Evolutionary conservation across 1,140 invertebrate species (phyloP).

Genomic region (Conopomorpha cramerella): DNA sequence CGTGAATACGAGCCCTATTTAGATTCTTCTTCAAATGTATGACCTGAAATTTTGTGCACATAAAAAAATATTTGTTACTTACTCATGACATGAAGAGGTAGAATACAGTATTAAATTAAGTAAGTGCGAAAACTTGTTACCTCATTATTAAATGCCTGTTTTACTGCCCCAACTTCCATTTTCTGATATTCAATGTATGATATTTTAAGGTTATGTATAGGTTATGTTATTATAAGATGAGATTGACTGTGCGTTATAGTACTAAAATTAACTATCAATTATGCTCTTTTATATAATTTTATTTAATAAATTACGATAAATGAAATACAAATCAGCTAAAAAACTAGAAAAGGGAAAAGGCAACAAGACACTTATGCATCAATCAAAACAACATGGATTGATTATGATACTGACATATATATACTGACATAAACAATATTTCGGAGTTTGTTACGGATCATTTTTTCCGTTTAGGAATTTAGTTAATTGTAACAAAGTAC

Average conservation of each 20-base stretch:
- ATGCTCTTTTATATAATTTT: not conserved
- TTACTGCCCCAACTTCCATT: conserved; percentile 50
- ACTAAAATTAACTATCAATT: conserved; percentile 9
- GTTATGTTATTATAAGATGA: conserved; percentile 1
- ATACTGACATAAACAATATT: too few relatives aligned
- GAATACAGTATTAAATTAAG: too few relatives aligned
- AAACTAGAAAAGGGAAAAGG: too few relatives aligned
- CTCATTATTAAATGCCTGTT: conserved; percentile 50
- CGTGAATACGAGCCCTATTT: conserved; percentile 42
- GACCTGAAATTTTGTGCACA: conserved; percentile 23
- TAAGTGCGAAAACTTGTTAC: too few relatives aligned
- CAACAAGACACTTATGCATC: too few relatives aligned
- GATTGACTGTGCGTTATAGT: not conserved
- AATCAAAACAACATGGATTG: too few relatives aligned
- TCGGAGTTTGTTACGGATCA: too few relatives aligned
- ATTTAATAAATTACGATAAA: too few relatives aligned
- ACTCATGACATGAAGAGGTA: not conserved
- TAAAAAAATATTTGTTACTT: conserved; percentile 1
- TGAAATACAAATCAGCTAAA: too few relatives aligned
- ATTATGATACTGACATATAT: too few relatives aligned
- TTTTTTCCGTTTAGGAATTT: too few relatives aligned
- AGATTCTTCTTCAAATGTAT: conserved; percentile 41
- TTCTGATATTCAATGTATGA: conserved; percentile 5
- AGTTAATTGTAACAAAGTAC: too few relatives aligned
- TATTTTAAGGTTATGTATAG: not conserved